Percentiles rank a stretch among this genome's conserved stretches.
Evolutionary conservation across 2,888 invertebrate species (phyloP).

Genomic region (Heliconius cydno): DNA sequence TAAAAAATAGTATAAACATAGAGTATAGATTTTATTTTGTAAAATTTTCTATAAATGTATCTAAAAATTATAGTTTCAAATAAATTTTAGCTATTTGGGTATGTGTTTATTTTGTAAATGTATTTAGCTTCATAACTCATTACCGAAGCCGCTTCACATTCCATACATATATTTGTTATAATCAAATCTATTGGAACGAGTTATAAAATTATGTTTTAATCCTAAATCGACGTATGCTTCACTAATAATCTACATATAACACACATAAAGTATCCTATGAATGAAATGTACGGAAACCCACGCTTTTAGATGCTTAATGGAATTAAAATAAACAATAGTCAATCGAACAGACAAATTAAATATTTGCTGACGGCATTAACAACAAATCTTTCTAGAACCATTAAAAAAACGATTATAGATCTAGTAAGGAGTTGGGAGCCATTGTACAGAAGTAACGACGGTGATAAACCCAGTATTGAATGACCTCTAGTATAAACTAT

Average conservation of each 20-base stretch:
- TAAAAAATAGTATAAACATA: too few relatives aligned
- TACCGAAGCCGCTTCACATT: background rate
- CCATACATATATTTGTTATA: background rate
- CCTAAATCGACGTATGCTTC: background rate
- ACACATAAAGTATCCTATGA: slow-evolving; percentile 4
- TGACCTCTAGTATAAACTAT: slow-evolving; percentile 45
- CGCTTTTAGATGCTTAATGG: slow-evolving; percentile 22
- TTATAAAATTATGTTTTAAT: slow-evolving; percentile 5
- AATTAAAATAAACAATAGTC: slow-evolving; percentile 35
- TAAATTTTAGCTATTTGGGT: background rate
- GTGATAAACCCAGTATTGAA: slow-evolving; percentile 48
- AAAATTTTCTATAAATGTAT: too few relatives aligned
- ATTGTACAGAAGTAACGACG: slow-evolving; percentile 49
- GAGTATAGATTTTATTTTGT: too few relatives aligned
- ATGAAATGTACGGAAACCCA: slow-evolving; percentile 12
- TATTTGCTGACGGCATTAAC: slow-evolving; percentile 24
- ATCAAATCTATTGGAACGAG: background rate
- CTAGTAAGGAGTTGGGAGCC: slow-evolving; percentile 41
- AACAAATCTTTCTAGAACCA: slow-evolving; percentile 36
- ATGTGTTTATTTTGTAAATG: background rate
- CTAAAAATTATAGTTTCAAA: too few relatives aligned
- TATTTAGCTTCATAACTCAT: background rate
- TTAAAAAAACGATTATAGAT: slow-evolving; percentile 37
- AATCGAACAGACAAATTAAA: slow-evolving; percentile 28
- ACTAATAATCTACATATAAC: background rate